Base-by-base conservation (phyloP, 2,797 vertebrate genomes). In the Peromyscus aztecus region DNA sequence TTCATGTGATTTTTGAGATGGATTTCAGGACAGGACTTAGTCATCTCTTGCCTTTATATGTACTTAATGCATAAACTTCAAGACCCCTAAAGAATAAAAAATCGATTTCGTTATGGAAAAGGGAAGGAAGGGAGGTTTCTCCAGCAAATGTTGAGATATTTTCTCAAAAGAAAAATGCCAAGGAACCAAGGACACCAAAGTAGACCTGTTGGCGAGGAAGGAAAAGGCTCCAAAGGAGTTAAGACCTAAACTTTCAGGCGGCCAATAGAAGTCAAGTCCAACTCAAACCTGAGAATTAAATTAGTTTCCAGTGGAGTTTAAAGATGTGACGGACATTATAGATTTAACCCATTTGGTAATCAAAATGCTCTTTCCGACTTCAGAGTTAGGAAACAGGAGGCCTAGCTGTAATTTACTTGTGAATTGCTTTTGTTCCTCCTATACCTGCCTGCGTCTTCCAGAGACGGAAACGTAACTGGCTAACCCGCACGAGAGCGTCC, bases 1-100 rank as follows among this genome's bases (percentile, higher is more conserved):
- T 81, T 19, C 43, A 43, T 73, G 23, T 59, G 77, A 82, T 94
- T 78, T 87, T 96, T 82, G 84, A 92, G 76, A 77, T 61, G 84
- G 43, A 92, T 93, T 95, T 96, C 46, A 81, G 43, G n/a, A 88
- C 46, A 71, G 67, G 55, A 90, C 34, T 71, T 94, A 80, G 16
- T 81, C 76, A 31, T 81, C 81, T 92, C 84, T 93, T 81, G 69
- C n/a, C 46, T 97, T 92, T 83, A 37, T 76, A 55, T 77, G 55
- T 77, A 52, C 46, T 78, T 92, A 95, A 84, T 91, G 85, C 24
- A 57, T 94, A 94, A 94, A 93, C 81, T 69, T 95, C 3, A 77
- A 80, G 86, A 92, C 87, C 10, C 37, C 34, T 31, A 43, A 61
- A 85, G 31, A 87, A 82, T n/a, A 11, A 93, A 94, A 96, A 95